Evolutionary conservation across 2,797 vertebrate genomes (phyloP).

Genomic region (Prionace glauca): DNA sequence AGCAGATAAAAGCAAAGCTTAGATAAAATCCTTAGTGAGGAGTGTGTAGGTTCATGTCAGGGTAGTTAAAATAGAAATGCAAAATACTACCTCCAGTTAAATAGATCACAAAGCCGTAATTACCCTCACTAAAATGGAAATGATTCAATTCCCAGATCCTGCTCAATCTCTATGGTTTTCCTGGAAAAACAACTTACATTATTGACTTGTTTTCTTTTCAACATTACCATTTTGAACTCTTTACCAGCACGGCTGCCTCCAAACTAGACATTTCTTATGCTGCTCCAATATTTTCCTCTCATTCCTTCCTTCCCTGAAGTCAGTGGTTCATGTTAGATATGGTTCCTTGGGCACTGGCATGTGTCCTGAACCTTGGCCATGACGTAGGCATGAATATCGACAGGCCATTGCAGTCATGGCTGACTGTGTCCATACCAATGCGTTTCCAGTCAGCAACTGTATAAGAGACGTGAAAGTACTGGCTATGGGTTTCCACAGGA

Average conservation of each 20-base stretch:
- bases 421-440: too few relatives aligned
- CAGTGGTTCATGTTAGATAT: not conserved
- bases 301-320: not conserved
- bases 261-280: not conserved
- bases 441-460: not conserved
- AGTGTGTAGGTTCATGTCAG: not conserved
- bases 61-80: not conserved
- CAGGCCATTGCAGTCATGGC: not conserved
- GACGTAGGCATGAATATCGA: not conserved
- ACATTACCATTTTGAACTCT: not conserved
- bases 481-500: not conserved
- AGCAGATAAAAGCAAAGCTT: not conserved
- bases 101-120: slow-evolving; percentile 9
- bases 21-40: not conserved
- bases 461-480: not conserved
- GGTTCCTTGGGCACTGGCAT: not conserved
- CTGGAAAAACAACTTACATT: not conserved
- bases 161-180: not conserved
- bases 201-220: not conserved
- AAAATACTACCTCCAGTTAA: not conserved
- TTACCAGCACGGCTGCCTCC: not conserved
- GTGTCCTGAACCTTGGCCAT: not conserved
- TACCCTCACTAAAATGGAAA: not conserved
- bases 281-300: not conserved
- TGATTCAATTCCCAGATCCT: not conserved